phyloP scores from a whole-genome alignment of 2,888 invertebrate genomes.

The Phalera bucephala region DNA sequence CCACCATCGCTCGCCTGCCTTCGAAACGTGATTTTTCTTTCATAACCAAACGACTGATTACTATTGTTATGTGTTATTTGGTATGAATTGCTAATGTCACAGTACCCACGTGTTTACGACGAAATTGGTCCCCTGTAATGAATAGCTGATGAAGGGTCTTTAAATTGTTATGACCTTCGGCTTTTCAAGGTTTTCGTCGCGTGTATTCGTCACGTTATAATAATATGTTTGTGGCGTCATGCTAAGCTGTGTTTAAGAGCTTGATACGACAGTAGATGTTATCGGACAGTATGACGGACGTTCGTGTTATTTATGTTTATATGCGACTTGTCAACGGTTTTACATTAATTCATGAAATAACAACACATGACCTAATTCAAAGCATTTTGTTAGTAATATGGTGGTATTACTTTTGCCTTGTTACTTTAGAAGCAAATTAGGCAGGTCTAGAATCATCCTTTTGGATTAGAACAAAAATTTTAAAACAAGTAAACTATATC shows the following conservation, averaged over 20 bases:
- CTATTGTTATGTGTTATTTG: conserved; percentile 77
- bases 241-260: conserved; percentile 15
- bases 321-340: background rate
- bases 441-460: no score
- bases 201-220: conserved; percentile 28
- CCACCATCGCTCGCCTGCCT: conserved; percentile 66
- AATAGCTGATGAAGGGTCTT: conserved; percentile 54
- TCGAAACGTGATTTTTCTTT: conserved; percentile 74
- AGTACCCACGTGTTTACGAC: conserved; percentile 47
- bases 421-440: no score
- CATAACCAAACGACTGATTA: conserved; percentile 70
- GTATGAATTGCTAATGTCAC: conserved; percentile 74
- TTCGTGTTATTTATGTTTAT: no score
- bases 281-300: background rate
- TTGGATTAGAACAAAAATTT: no score
- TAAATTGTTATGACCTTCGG: conserved; percentile 49
- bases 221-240: conserved; percentile 30
- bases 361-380: no score
- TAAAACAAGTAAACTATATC: no score
- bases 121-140: conserved; percentile 53
- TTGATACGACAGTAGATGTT: conserved; percentile 8
- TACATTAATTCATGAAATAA: no score
- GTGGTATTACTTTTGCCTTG: no score
- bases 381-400: no score
- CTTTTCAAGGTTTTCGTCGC: conserved; percentile 44